Evolutionary conservation across 2,888 invertebrate genomes (phyloP).

Genomic region (Synanthedon andrenaeformis): DNA sequence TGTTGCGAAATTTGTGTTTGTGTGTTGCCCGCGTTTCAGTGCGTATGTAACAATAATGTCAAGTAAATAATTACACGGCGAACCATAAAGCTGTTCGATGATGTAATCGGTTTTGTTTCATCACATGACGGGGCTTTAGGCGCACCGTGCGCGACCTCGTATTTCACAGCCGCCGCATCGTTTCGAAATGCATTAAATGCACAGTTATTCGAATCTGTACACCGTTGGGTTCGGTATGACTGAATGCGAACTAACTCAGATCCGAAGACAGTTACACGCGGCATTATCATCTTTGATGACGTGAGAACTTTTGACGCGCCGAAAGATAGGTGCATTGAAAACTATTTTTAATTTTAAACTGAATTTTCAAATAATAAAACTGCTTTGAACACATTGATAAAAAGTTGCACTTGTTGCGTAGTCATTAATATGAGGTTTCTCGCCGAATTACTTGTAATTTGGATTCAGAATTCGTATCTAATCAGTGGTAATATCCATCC

Average conservation of each 20-base stretch:
- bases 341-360: conserved; percentile 11
- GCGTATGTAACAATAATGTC: conserved; percentile 48
- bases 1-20: background rate
- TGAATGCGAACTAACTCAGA: conserved; percentile 39
- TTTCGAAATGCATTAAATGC: conserved; percentile 70
- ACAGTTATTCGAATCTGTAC: conserved; percentile 45
- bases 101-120: conserved; percentile 65
- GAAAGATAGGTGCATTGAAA: conserved; percentile 11
- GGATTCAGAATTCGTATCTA: too few species aligned
- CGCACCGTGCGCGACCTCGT: conserved; percentile 60
- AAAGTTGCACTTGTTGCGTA: too few species aligned
- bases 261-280: conserved; percentile 15
- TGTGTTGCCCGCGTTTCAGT: conserved; percentile 13
- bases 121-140: conserved; percentile 52
- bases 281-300: conserved; percentile 16
- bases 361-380: conserved; percentile 1
- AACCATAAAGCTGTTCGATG: conserved; percentile 56
- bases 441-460: too few species aligned
- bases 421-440: too few species aligned
- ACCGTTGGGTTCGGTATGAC: conserved; percentile 26
- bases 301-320: conserved; percentile 19
- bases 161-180: conserved; percentile 61
- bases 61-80: conserved; percentile 61
- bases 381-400: too few species aligned
- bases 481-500: too few species aligned